A percentile compares a stretch with the other conserved stretches of the same genome.
These are phyloP conservation scores for Otus sunia DNA, from an alignment of 2,113 vertebrate genomes.

Conservation along the genomic window DNA sequence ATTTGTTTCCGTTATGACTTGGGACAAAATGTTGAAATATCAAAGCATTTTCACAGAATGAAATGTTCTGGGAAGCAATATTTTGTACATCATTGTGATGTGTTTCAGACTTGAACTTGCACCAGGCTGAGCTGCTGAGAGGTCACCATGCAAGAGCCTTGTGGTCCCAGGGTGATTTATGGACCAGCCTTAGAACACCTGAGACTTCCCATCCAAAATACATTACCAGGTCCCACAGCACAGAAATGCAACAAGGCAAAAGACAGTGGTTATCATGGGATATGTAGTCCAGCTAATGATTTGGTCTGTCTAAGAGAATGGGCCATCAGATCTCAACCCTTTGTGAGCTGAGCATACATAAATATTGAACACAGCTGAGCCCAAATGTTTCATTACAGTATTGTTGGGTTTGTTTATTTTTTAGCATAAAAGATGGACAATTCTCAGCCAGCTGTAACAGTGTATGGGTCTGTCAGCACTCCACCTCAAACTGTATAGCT, in stretches of 20 bases:
- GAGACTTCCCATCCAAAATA: background rate
- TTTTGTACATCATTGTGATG: background rate
- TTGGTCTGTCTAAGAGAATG: background rate
- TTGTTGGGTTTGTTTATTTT: background rate
- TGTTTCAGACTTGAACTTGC: background rate
- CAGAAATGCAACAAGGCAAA: background rate
- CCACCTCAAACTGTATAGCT: background rate
- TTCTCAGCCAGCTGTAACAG: background rate
- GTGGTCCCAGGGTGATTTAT: background rate
- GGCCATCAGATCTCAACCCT: background rate
- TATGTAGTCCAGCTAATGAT: background rate
- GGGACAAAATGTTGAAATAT: conserved; percentile 39
- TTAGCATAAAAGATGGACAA: background rate
- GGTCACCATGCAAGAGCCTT: background rate
- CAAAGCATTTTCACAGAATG: conserved; percentile 15
- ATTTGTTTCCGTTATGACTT: conserved; percentile 19
- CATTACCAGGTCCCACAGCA: background rate
- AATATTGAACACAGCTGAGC: background rate
- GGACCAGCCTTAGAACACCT: background rate
- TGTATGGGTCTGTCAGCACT: background rate
- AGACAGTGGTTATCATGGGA: background rate
- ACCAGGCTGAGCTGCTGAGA: background rate
- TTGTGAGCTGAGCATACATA: background rate
- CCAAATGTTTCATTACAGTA: background rate
- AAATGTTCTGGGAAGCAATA: conserved; percentile 21